Conservation (phyloP, 2,113 vertebrate genomes). For the Edolisoma coerulescens region DNA sequence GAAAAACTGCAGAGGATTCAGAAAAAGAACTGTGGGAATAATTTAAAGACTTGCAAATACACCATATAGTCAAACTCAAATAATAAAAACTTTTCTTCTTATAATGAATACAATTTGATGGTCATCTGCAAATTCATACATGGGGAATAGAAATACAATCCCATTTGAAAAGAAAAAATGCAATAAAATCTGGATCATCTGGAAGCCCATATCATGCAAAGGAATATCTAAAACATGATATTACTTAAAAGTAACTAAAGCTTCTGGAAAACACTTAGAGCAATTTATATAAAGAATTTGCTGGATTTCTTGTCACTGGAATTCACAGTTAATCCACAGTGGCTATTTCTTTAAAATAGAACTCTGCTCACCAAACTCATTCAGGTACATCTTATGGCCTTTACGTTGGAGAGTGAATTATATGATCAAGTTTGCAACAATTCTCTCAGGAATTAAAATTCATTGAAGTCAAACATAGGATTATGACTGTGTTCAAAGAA, state of each 20-base stretch:
- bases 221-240: neutral
- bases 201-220: neutral
- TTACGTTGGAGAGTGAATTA: neutral
- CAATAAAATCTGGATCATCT: neutral
- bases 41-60: neutral
- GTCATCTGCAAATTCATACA: neutral
- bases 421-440: neutral
- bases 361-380: neutral
- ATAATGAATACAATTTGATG: neutral
- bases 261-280: neutral
- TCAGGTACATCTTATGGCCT: neutral
- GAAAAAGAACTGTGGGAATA: neutral
- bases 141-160: neutral
- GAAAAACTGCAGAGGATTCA: constrained; percentile 27
- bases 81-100: neutral
- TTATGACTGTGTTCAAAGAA: neutral
- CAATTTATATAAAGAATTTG: neutral
- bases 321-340: neutral
- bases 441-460: neutral
- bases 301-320: neutral
- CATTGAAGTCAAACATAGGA: neutral
- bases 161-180: neutral
- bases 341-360: neutral
- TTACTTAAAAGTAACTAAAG: neutral
- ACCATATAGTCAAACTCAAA: neutral